These are phyloP conservation scores for Mercenaria mercenaria DNA, from an alignment of 1,140 invertebrate genomes.

Conservation along the genomic window DNA sequence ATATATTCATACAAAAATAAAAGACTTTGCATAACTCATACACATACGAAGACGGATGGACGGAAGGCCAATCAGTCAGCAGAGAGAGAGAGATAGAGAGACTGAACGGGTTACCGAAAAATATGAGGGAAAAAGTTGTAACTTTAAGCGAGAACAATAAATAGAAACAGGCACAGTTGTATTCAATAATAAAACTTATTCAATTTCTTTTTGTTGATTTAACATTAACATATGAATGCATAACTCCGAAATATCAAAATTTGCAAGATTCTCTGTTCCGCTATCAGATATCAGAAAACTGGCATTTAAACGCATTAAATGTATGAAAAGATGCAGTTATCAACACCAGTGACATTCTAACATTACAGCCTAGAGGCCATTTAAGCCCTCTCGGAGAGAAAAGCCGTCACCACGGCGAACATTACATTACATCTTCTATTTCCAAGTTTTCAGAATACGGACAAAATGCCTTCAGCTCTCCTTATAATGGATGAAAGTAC, in stretches of 20 bases:
- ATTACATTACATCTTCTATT: slow-evolving; percentile 27
- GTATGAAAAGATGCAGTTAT: slow-evolving; percentile 2
- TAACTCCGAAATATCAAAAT: neutral
- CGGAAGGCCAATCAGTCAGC: no score
- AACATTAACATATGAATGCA: no score
- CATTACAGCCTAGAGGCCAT: slow-evolving; percentile 10
- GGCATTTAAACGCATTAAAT: neutral
- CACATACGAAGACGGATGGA: no score
- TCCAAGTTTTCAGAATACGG: slow-evolving; percentile 3
- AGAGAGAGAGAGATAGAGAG: no score
- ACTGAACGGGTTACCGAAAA: no score
- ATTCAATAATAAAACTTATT: no score
- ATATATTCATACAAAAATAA: no score
- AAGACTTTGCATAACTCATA: no score
- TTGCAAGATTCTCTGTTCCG: neutral
- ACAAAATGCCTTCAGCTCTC: slow-evolving; percentile 41
- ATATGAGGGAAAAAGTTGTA: no score
- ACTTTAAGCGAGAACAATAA: no score
- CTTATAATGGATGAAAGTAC: slow-evolving; percentile 66
- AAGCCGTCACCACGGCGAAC: slow-evolving; percentile 7
- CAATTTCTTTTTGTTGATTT: no score
- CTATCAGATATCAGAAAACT: neutral
- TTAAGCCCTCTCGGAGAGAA: neutral
- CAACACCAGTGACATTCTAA: slow-evolving; percentile 17
- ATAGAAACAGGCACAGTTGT: no score